phyloP scores from a whole-genome alignment of 2,113 vertebrate genomes.

The Hippoglossus stenolepis region DNA sequence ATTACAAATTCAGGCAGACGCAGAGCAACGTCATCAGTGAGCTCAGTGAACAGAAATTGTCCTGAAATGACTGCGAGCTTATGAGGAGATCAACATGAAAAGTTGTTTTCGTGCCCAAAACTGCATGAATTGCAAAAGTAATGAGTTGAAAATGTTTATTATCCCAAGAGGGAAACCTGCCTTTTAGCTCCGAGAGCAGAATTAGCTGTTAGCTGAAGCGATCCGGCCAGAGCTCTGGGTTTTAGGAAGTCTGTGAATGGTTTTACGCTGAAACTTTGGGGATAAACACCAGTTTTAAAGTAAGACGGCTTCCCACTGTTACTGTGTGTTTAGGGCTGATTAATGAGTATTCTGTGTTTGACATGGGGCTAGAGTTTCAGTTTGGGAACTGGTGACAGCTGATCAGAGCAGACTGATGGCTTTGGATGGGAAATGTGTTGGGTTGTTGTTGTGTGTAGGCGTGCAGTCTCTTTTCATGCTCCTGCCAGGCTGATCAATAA shows the following conservation, averaged over 20 bases:
- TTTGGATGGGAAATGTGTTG: not conserved
- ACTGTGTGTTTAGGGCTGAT: not conserved
- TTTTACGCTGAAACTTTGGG: not conserved
- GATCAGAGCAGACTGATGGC: slow-evolving; percentile 4
- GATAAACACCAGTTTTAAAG: not conserved
- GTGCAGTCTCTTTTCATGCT: not conserved
- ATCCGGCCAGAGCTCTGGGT: not conserved
- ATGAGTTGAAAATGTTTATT: not conserved
- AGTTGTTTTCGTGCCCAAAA: not conserved
- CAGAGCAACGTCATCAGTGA: not conserved
- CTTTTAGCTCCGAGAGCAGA: not conserved
- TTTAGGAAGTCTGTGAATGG: not conserved
- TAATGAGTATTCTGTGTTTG: not conserved
- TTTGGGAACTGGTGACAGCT: not conserved
- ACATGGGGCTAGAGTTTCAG: not conserved
- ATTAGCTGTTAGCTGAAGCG: not conserved
- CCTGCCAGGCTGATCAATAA: not conserved
- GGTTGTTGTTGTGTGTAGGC: not conserved
- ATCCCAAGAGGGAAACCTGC: not conserved
- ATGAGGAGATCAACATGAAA: not conserved
- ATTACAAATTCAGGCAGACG: no score
- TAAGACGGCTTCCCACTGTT: not conserved
- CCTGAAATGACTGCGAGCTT: not conserved
- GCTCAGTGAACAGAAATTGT: not conserved
- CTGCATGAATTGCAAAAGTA: not conserved